Percentiles rank a stretch among this genome's conserved stretches.
Evolutionary conservation across 2,888 invertebrate species (phyloP).

Genomic region (Acleris laterana): DNA sequence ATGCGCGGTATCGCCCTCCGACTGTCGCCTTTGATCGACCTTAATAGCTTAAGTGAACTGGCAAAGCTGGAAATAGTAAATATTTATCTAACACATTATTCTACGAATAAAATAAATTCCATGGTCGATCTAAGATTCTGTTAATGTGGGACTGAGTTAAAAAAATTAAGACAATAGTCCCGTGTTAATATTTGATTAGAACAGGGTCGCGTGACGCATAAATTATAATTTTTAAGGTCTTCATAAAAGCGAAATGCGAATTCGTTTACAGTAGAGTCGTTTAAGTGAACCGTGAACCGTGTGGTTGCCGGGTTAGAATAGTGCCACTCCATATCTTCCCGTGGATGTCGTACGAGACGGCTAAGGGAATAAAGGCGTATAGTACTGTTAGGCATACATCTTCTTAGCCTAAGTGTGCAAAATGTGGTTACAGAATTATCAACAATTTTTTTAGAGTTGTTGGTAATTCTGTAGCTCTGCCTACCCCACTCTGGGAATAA

Average conservation of each 20-base stretch:
- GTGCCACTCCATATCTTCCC: no score
- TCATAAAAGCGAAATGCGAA: conserved; percentile 21
- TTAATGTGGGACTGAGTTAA: conserved; percentile 22
- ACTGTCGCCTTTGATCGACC: conserved; percentile 23
- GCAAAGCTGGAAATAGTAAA: background rate
- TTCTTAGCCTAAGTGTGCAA: no score
- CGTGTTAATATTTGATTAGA: conserved; percentile 34
- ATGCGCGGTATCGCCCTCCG: conserved; percentile 44
- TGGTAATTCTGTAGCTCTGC: no score
- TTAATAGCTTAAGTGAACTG: conserved; percentile 27
- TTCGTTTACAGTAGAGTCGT: conserved; percentile 8
- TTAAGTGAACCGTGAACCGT: no score
- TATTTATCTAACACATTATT: conserved; percentile 8
- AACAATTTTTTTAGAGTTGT: no score
- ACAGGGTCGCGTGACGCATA: conserved; percentile 32
- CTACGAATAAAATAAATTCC: conserved; percentile 1
- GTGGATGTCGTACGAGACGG: no score
- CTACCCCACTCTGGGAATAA: no score
- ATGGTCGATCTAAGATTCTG: conserved; percentile 8
- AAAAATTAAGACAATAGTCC: conserved; percentile 32
- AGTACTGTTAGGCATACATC: no score
- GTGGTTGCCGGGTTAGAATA: no score
- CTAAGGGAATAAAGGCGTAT: no score
- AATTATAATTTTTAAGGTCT: conserved; percentile 25
- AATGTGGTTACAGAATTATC: no score